Base-by-base conservation (phyloP, 2,888 invertebrate genomes). In the Lobophora halterata region DNA sequence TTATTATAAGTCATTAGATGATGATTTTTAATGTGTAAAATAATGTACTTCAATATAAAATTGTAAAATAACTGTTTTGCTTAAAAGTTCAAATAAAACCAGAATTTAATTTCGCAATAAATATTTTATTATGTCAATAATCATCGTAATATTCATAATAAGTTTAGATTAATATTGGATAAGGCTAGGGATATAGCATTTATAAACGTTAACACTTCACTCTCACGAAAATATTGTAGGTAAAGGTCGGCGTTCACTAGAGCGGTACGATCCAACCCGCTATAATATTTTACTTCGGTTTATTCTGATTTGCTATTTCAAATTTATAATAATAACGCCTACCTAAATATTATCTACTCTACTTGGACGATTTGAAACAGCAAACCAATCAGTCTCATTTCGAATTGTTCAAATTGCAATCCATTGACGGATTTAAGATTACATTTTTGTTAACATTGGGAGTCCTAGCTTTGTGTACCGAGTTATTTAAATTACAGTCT, bases 121-220 rank as follows among this genome's bases (percentile, higher is more conserved):
- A 83, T 83, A 79, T 76, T 55, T 56, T 77, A 79, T 78, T 65
- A 74, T 81, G 73, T 79, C 69, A 82, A 78, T 83, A 77, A 73
- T 78, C 68, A 72, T 74, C 60, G 63, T 72, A 65, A 65, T 76
- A 71, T 67, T 49, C 41, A 49, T 66, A 63, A 62, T 70, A 61
- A 62, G 61, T 66, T 55, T 68, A 79, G 77, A 73, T 73, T 72
- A 79, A 44, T 67, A 74, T 77, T 65, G 74, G 71, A 72, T 83
- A 83, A 81, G 80, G 79, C 81, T 85, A 85, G 79, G 72, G 59
- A 67, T 74, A 72, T 72, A 79, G 71, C 70, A 46, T 74, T 73
- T 60, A 49, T 65, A 69, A 67, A 48, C 60, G 67, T 61, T 61
- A 66, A 43, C 29, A 37, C 14, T 26, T 61, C 57, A 66, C 62